A percentile compares a stretch with the other conserved stretches of the same genome.
These are phyloP conservation scores for Dolichopus griseipennis DNA, from an alignment of 2,888 invertebrate species.

Conservation along the genomic window DNA sequence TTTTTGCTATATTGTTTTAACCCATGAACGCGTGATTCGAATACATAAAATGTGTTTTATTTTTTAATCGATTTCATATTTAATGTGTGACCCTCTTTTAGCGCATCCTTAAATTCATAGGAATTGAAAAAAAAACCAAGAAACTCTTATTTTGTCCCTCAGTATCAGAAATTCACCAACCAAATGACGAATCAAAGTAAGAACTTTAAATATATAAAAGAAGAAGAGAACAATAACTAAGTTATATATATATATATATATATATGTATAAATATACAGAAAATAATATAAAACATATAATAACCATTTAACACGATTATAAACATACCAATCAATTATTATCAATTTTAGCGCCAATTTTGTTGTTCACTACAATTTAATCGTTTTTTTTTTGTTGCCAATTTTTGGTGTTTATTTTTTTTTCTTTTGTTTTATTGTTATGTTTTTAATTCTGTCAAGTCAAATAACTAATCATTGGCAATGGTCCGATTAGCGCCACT, in stretches of 20 bases:
- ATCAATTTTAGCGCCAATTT: background rate
- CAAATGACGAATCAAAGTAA: background rate
- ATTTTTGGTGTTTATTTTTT: no score
- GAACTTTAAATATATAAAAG: background rate
- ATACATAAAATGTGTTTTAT: background rate
- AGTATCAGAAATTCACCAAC: no score
- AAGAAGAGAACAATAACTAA: no score
- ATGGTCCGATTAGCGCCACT: background rate
- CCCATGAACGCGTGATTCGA: background rate
- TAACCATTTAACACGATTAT: background rate
- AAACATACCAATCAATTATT: conserved; percentile 1
- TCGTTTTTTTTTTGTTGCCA: background rate
- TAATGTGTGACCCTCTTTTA: background rate
- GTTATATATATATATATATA: no score
- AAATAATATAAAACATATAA: background rate
- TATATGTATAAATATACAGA: no score
- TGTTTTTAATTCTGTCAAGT: background rate
- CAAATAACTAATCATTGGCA: background rate
- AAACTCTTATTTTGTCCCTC: background rate
- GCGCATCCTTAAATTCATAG: background rate
- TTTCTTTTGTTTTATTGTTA: background rate
- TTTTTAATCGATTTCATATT: background rate
- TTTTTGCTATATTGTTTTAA: background rate
- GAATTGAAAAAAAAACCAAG: background rate
- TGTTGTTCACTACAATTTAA: no score